Percentiles rank a stretch among this genome's conserved stretches.
Conservation (phyloP, 2,888 invertebrate genomes). For the Aquatica leii region DNA sequence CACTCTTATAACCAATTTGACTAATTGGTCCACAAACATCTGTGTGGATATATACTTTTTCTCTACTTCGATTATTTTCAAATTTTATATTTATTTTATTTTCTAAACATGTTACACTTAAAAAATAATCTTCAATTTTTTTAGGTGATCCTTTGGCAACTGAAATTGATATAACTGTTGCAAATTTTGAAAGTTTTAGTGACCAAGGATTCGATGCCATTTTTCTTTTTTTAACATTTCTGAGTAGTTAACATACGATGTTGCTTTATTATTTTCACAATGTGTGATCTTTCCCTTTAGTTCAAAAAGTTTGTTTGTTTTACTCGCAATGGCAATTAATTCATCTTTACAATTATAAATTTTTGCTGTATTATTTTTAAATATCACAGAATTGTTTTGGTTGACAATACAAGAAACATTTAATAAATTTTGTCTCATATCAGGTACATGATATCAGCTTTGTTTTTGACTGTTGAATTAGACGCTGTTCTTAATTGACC, state of each 20-base stretch:
- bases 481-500: too few species aligned
- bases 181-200: conserved; percentile 41
- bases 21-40: conserved; percentile 26
- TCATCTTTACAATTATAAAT: too few species aligned
- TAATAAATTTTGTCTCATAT: conserved; percentile 22
- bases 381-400: conserved; percentile 25
- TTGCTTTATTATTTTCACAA: not conserved
- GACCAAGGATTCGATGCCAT: too few species aligned
- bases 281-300: not conserved
- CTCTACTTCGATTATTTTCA: conserved; percentile 39
- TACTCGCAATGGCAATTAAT: too few species aligned
- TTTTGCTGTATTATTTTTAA: conserved; percentile 22
- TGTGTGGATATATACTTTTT: conserved; percentile 36
- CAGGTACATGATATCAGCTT: too few species aligned
- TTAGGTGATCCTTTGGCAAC: conserved; percentile 12
- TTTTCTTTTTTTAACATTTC: conserved; percentile 37
- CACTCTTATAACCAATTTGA: conserved; percentile 34
- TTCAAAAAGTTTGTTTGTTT: too few species aligned
- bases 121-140: conserved; percentile 11
- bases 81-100: conserved; percentile 37
- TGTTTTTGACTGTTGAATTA: too few species aligned
- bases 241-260: not conserved
- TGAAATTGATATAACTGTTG: conserved; percentile 13
- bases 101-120: conserved; percentile 25
- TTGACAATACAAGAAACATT: too few species aligned